Evolutionary conservation across 1,140 invertebrate species (phyloP), one percentile per base, ranked within the genome.

Genomic region (Drosophila melanica): DNA sequence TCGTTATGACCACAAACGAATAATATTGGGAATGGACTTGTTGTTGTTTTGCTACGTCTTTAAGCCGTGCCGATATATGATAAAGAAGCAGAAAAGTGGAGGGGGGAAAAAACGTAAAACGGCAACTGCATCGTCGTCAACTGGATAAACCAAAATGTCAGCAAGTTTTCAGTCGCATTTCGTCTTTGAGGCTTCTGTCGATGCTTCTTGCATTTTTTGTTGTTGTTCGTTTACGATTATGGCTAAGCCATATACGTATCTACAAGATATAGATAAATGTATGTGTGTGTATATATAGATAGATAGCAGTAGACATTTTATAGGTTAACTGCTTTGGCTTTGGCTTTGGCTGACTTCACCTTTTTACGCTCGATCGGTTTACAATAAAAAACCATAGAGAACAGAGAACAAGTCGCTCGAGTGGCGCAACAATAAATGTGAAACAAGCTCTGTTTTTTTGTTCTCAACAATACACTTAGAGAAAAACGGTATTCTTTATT

Each of bases 331-430:
- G 65, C 75, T 75, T 72, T 79, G 53, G 54, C 65, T 72, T 41
- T 75, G 59, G 66, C 67, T 84, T 84, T 84, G 81, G 82, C 79
- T 86, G 82, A 82, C 82, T 86, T 86, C 66, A 86, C 67, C 79
- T 79, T 76, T 87, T 89, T 73, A 66, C 65, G 73, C 73, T 79
- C 73, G 73, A 89, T 87, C 76, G 48, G 78, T 30, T 60, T 58
- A 63, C 62, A 59, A 50, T 23, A 63, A 68, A 39, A 12, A 42
- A 58, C 12, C 4, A 73, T 58, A 42, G 37, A 42, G 30, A 53
- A 37, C 44, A 27, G 30, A n/a, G 47, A 54, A 33, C 35, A 71
- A 54, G n/a, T 67, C 30, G 51, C 37, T 65, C 54, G 62, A 60
- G 62, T 72, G 69, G 62, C 62, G 64, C 59, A 77, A 70, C 71